These are phyloP conservation scores for Tinamus major DNA, from an alignment of 2,797 vertebrate species.

Conservation along the genomic window DNA sequence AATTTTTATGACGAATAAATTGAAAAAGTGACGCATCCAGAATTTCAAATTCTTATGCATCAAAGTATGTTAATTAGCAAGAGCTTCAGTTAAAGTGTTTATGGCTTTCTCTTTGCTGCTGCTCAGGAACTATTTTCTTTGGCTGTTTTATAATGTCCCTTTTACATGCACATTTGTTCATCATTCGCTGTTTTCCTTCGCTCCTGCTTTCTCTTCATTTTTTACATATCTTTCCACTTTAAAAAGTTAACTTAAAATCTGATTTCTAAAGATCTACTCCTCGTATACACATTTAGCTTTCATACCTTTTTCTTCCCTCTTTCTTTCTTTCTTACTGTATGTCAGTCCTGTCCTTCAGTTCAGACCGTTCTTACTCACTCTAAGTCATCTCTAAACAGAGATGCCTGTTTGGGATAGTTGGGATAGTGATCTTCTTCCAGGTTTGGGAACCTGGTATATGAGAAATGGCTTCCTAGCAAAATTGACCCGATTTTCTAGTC, in stretches of 20 bases:
- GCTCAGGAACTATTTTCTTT: rapidly evolving
- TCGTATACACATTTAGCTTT: too few species aligned
- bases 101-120: neutral
- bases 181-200: neutral
- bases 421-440: neutral
- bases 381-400: neutral
- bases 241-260: neutral
- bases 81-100: neutral
- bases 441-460: neutral
- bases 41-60: neutral
- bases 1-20: neutral
- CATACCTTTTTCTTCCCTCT: neutral
- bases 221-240: neutral
- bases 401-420: too few species aligned
- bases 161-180: neutral
- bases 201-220: neutral
- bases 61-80: neutral
- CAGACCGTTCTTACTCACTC: neutral
- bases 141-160: neutral
- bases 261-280: neutral
- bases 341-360: neutral
- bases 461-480: neutral
- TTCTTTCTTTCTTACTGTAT: neutral
- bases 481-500: neutral
- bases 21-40: neutral